Evolutionary conservation across 2,797 vertebrate genomes (phyloP).

Genomic region (Lepidocolaptes lacrymiger): DNA sequence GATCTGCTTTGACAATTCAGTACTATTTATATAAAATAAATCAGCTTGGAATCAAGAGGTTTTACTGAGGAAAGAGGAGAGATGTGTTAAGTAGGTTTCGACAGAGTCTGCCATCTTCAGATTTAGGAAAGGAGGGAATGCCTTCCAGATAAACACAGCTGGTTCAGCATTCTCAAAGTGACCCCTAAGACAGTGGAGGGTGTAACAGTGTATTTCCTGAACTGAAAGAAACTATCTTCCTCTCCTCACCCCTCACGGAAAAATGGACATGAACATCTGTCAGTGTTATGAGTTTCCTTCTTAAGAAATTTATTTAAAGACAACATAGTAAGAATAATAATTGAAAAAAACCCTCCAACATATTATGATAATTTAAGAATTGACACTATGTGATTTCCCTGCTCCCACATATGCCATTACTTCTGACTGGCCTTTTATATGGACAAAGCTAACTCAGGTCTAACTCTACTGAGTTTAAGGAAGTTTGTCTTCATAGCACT

Average conservation of each 20-base stretch:
- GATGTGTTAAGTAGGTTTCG: neutral
- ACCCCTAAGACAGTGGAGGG: neutral
- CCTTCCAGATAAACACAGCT: neutral
- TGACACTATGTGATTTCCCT: neutral
- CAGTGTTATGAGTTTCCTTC: neutral
- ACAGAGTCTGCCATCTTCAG: neutral
- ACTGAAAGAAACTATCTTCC: neutral
- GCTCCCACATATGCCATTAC: neutral
- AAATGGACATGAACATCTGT: neutral
- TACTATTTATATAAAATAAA: neutral
- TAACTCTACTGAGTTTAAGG: neutral
- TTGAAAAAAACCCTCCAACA: neutral
- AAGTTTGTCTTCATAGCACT: neutral
- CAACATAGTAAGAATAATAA: neutral
- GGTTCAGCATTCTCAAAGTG: neutral
- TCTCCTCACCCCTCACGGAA: neutral
- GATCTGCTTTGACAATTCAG: neutral
- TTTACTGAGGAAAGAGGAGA: neutral
- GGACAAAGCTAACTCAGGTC: neutral
- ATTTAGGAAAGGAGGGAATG: neutral
- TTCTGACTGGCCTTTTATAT: neutral
- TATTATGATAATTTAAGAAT: neutral
- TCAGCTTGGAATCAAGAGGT: neutral
- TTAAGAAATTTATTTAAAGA: neutral
- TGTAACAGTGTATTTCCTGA: neutral